These are phyloP conservation scores for Sebastes aleutianus DNA, from an alignment of 2,797 vertebrate genomes.

Conservation along the genomic window DNA sequence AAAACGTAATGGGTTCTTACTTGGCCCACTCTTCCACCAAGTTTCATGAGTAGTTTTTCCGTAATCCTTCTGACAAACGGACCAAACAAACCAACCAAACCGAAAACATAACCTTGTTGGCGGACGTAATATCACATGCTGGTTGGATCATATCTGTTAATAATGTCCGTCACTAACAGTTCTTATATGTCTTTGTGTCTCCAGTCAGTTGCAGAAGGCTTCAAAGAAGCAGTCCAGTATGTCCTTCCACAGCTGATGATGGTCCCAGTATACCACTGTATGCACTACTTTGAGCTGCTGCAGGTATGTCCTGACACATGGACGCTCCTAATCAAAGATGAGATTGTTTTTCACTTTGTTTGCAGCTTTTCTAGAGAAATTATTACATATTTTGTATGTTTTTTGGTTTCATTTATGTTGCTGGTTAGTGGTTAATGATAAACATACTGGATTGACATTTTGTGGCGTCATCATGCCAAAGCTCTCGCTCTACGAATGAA, in stretches of 20 bases:
- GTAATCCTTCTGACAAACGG: background rate
- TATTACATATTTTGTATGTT: rapidly evolving
- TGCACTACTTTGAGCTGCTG: conserved; percentile 98
- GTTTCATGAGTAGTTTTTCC: background rate
- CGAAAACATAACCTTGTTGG: background rate
- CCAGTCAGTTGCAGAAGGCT: conserved; percentile 93
- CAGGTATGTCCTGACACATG: conserved; percentile 81
- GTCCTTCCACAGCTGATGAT: conserved; percentile 97
- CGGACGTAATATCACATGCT: background rate
- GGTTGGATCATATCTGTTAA: background rate
- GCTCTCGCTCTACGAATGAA: background rate
- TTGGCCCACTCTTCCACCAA: background rate
- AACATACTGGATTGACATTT: background rate
- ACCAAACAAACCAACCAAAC: background rate
- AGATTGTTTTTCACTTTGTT: background rate
- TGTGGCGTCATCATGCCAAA: background rate
- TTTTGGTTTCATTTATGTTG: background rate
- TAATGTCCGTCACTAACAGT: background rate
- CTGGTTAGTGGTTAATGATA: background rate
- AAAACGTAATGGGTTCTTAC: background rate
- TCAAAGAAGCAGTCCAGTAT: conserved; percentile 96
- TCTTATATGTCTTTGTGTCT: conserved; percentile 37
- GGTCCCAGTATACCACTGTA: conserved; percentile 96
- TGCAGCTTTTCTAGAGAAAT: background rate
- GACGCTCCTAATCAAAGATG: background rate